Evolutionary conservation across 2,888 invertebrate species (phyloP).

Genomic region (Cryptophagus acutangulus): DNA sequence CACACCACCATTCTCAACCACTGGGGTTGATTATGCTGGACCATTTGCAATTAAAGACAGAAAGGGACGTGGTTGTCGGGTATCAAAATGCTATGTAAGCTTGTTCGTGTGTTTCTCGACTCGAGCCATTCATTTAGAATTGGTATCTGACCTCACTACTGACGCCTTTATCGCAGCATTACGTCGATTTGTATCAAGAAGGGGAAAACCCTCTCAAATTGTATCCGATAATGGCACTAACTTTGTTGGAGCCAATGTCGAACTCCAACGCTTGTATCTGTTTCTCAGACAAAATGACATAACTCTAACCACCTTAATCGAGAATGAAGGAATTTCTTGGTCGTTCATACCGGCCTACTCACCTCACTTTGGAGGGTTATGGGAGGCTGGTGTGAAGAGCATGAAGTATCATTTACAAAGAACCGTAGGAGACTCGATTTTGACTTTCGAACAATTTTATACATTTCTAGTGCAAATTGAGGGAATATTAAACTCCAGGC

Average conservation of each 20-base stretch:
- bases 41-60: slow-evolving; percentile 13
- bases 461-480: slow-evolving; percentile 30
- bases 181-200: slow-evolving; percentile 24
- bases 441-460: slow-evolving; percentile 30
- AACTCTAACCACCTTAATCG: not conserved
- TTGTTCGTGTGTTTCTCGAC: slow-evolving; percentile 20
- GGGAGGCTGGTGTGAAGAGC: slow-evolving; percentile 20
- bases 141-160: slow-evolving; percentile 23
- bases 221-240: slow-evolving; percentile 30
- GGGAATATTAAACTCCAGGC: slow-evolving; percentile 31
- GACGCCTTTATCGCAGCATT: slow-evolving; percentile 26
- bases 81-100: slow-evolving; percentile 15
- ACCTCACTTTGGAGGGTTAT: slow-evolving; percentile 28
- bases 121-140: slow-evolving; percentile 31
- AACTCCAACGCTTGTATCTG: slow-evolving; percentile 9
- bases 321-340: slow-evolving; percentile 11
- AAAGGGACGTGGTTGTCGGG: slow-evolving; percentile 12
- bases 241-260: slow-evolving; percentile 16
- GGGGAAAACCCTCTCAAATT: slow-evolving; percentile 23
- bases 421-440: slow-evolving; percentile 18
- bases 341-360: slow-evolving; percentile 30
- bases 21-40: slow-evolving; percentile 21
- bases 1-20: slow-evolving; percentile 14
- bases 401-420: slow-evolving; percentile 29
- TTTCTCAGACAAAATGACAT: slow-evolving; percentile 9